These are phyloP conservation scores for Patiria miniata DNA, from an alignment of 35 echinoderm and acorn worm species.

Conservation along the genomic window DNA sequence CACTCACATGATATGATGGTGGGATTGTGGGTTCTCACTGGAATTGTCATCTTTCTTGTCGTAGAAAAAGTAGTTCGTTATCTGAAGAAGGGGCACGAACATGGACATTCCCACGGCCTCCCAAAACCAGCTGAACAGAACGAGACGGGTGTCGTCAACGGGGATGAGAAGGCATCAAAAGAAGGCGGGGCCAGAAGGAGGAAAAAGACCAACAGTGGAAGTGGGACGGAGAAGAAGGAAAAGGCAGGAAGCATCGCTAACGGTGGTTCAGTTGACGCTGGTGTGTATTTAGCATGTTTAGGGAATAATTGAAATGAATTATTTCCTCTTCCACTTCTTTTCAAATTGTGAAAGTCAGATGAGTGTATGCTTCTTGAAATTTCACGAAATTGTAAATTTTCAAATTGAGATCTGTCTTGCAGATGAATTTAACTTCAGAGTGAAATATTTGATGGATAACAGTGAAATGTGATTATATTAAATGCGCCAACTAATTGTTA, in stretches of 20 bases:
- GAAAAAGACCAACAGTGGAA: slow-evolving; percentile 33
- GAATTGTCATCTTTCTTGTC: slow-evolving; percentile 77
- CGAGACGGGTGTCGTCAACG: slow-evolving; percentile 11
- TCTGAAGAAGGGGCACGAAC: slow-evolving; percentile 75
- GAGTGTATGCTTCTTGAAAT: too few relatives aligned
- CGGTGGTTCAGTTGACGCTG: not conserved
- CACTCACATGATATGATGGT: slow-evolving; percentile 54
- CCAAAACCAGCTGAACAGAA: slow-evolving; percentile 22
- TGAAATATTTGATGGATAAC: too few relatives aligned
- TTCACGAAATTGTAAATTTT: too few relatives aligned
- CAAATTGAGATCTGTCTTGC: too few relatives aligned
- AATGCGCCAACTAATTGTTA: too few relatives aligned
- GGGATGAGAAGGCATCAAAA: slow-evolving; percentile 15
- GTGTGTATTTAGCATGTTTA: too few relatives aligned
- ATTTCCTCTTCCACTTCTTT: too few relatives aligned
- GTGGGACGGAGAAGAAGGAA: slow-evolving; percentile 50
- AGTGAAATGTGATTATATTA: too few relatives aligned
- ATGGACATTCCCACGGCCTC: slow-evolving; percentile 60
- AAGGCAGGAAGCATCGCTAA: not conserved
- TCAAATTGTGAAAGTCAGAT: too few relatives aligned
- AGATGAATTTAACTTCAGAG: too few relatives aligned
- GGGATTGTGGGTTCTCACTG: slow-evolving; percentile 83
- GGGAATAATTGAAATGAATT: too few relatives aligned
- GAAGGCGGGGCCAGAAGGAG: slow-evolving; percentile 57
- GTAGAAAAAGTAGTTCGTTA: slow-evolving; percentile 86